Conservation (phyloP, 1,140 invertebrate species). For the Agraylea sexmaculata region DNA sequence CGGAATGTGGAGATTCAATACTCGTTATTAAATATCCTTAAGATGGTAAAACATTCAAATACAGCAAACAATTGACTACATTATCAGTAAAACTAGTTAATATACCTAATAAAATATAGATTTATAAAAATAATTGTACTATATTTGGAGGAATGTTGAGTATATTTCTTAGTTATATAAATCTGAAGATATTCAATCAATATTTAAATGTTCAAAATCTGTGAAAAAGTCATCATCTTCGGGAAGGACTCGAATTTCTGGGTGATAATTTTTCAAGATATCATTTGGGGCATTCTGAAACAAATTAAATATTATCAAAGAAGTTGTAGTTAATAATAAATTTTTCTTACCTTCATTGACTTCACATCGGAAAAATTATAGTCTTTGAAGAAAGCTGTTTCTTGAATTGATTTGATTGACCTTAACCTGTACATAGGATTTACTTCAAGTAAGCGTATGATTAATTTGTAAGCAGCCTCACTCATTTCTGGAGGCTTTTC, state of each 20-base stretch:
- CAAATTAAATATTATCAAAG: slow-evolving; percentile 1
- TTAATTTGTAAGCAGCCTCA: slow-evolving; percentile 27
- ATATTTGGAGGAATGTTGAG: too few relatives aligned
- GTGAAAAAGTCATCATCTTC: not conserved
- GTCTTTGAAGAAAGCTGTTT: slow-evolving; percentile 37
- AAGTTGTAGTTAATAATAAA: too few relatives aligned
- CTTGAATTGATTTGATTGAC: slow-evolving; percentile 33
- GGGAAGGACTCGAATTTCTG: slow-evolving; percentile 13
- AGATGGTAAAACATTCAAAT: too few relatives aligned
- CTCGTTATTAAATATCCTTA: too few relatives aligned
- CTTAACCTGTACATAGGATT: slow-evolving; percentile 32
- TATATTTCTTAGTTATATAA: too few relatives aligned
- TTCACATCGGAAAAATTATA: slow-evolving; percentile 37
- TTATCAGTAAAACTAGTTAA: too few relatives aligned
- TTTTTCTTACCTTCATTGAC: slow-evolving; percentile 28
- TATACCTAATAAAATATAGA: too few relatives aligned
- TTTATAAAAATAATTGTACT: too few relatives aligned
- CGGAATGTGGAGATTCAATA: too few relatives aligned
- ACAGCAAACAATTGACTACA: too few relatives aligned
- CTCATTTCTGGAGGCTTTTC: slow-evolving; percentile 19
- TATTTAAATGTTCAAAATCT: too few relatives aligned
- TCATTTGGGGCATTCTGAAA: slow-evolving; percentile 17
- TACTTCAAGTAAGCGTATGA: slow-evolving; percentile 31
- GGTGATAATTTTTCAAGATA: slow-evolving; percentile 15
- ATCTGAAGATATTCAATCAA: too few relatives aligned